Evolutionary conservation across 2,797 vertebrate genomes (phyloP).

Genomic region (Echeneis naucrates): DNA sequence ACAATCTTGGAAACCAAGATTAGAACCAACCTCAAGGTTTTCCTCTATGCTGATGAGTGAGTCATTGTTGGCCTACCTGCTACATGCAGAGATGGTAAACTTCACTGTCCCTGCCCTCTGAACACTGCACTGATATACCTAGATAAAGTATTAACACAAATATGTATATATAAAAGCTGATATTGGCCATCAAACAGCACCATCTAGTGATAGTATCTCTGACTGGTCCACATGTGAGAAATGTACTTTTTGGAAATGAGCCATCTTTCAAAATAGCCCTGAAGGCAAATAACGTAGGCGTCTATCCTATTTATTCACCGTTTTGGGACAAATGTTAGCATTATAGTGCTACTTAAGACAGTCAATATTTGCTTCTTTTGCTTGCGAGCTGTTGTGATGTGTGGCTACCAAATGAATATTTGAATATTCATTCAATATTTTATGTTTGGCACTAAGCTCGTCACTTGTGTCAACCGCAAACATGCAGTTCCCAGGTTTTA

Average conservation of each 20-base stretch:
- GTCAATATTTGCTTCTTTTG: not conserved
- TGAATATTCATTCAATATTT: no score
- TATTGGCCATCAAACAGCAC: conserved; percentile 53
- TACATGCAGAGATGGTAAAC: not conserved
- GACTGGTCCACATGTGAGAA: not conserved
- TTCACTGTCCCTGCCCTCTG: not conserved
- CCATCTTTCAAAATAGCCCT: not conserved
- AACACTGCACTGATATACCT: conserved; percentile 20
- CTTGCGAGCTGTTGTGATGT: not conserved
- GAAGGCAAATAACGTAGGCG: not conserved
- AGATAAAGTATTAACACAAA: not conserved
- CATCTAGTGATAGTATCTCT: conserved; percentile 69
- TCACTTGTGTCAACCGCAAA: not conserved
- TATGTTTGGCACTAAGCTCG: no score
- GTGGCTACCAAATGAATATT: not conserved
- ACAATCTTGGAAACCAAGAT: not conserved
- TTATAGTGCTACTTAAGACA: not conserved
- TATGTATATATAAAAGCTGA: no score
- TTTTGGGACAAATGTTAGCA: not conserved
- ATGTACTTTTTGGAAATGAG: not conserved
- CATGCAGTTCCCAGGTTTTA: not conserved
- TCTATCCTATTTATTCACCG: not conserved
- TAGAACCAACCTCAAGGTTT: not conserved
- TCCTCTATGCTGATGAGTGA: not conserved
- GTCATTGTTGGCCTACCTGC: conserved; percentile 10